Evolutionary conservation across 2,888 invertebrate species (phyloP), one percentile per base, ranked within the genome.

Genomic region (Suillia variegata): DNA sequence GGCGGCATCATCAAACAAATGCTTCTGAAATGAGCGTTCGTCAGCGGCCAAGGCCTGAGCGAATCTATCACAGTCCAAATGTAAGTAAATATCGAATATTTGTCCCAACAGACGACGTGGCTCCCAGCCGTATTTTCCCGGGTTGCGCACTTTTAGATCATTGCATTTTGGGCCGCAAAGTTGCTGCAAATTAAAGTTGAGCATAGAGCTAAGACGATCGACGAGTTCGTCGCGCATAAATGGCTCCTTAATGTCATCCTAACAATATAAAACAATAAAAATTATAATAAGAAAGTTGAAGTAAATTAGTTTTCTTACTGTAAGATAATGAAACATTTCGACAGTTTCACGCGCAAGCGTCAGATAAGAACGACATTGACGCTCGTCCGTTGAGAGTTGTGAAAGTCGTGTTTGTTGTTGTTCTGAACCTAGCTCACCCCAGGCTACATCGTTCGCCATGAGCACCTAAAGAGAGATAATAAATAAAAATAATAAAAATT

Each of bases 101-200:
- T 96, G 93, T 71, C 93, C 91, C 60, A 98, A 86, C 68, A 99
- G 85, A 69, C 91, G 88, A 71, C 95, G 88, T 18, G 98, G 98
- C 80, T 98, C 95, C 98, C 98, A 99, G 12, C 95, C 94, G 81
- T 98, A 99, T 82, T 96, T 96, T 67, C 94, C 92, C 1, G 96
- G 94, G 71, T 93, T 92, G 59, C 92, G 89, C 54, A 98, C 97
- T 85, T 95, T 95, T 62, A 96, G 85, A 80, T 91, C 91, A 83
- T 94, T 93, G 85, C 97, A 98, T 83, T 97, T 97, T 50, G 95
- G 92, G 10, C 98, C 97, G 82, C 96, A 97, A 53, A 99, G 85
- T 80, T 98, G 98, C 79, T 94, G 93, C 67, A 99, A 85, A 84
- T 99, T 99, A 82, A 96, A 98, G 84, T 99, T 98, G 68, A 99